Percentiles rank a stretch among this genome's conserved stretches.
Evolutionary conservation across 2,113 vertebrate genomes (phyloP).

Genomic region (Ginglymostoma cirratum): DNA sequence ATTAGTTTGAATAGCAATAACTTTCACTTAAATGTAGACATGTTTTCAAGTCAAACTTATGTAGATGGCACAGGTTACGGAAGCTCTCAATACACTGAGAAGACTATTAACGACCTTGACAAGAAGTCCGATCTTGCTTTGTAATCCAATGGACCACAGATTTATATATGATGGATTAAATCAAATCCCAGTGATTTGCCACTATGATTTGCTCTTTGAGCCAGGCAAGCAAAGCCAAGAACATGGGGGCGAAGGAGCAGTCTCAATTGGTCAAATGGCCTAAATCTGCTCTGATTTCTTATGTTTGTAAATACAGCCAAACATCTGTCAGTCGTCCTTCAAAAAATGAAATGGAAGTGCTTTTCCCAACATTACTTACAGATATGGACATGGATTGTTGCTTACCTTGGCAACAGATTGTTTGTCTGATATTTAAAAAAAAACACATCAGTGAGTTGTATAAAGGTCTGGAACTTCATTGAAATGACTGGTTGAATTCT

Average conservation of each 20-base stretch:
- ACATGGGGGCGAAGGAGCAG: too few relatives aligned
- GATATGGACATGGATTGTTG: not conserved
- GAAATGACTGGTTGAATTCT: not conserved
- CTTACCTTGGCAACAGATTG: not conserved
- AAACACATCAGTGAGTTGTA: not conserved
- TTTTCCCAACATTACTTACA: not conserved
- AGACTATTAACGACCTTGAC: not conserved
- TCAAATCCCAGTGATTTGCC: not conserved
- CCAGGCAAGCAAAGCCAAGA: not conserved
- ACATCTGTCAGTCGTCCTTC: not conserved
- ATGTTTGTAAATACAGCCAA: not conserved
- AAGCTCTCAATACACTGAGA: not conserved
- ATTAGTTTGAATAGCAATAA: not conserved
- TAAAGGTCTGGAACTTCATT: not conserved
- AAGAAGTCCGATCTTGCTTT: not conserved
- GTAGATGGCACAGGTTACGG: not conserved
- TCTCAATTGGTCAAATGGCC: too few relatives aligned
- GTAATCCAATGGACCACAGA: not conserved
- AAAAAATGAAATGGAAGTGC: not conserved
- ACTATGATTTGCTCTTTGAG: not conserved
- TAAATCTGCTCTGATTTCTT: too few relatives aligned
- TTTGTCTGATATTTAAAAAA: not conserved
- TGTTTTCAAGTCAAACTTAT: not conserved
- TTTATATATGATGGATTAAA: slow-evolving; percentile 3
- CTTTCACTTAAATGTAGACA: not conserved